Percentiles rank a stretch among this genome's conserved stretches.
Evolutionary conservation across 2,888 invertebrate species (phyloP).

Genomic region (Mystacides longicornis): DNA sequence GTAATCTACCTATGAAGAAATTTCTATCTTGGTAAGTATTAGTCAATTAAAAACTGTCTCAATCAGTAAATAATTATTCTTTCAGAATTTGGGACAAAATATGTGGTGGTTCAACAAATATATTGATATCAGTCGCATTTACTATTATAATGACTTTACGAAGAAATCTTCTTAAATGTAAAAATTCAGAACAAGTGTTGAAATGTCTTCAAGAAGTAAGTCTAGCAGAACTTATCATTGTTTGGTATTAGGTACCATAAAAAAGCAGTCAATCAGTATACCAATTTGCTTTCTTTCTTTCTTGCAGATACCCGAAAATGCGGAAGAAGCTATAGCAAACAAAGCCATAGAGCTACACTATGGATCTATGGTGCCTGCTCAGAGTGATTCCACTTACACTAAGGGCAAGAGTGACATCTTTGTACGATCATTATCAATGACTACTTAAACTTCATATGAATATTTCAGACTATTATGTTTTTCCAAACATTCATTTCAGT

Average conservation of each 20-base stretch:
- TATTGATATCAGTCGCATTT: conserved; percentile 70
- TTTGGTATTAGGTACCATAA: too few relatives aligned
- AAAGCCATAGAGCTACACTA: conserved; percentile 84
- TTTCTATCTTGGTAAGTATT: too few relatives aligned
- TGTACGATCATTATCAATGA: background rate
- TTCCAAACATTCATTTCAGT: too few relatives aligned
- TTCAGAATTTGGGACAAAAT: conserved; percentile 83
- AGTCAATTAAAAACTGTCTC: too few relatives aligned
- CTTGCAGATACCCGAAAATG: conserved; percentile 68
- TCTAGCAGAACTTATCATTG: background rate
- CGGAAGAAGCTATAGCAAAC: conserved; percentile 73
- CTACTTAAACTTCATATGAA: too few relatives aligned
- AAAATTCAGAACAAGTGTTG: conserved; percentile 51
- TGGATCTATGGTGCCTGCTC: conserved; percentile 23
- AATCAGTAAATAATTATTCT: too few relatives aligned
- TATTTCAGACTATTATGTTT: too few relatives aligned
- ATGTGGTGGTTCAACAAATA: conserved; percentile 76
- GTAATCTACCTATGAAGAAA: too few relatives aligned
- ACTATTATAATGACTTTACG: conserved; percentile 65
- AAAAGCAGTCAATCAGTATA: background rate
- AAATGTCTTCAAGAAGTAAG: conserved; percentile 62
- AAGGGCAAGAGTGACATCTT: conserved; percentile 16
- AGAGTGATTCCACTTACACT: conserved; percentile 11
- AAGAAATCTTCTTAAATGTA: conserved; percentile 57
- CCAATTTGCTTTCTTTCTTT: background rate